These are phyloP conservation scores for Lordiphosa fenestrarum DNA, from an alignment of 2,888 invertebrate species.

Conservation along the genomic window DNA sequence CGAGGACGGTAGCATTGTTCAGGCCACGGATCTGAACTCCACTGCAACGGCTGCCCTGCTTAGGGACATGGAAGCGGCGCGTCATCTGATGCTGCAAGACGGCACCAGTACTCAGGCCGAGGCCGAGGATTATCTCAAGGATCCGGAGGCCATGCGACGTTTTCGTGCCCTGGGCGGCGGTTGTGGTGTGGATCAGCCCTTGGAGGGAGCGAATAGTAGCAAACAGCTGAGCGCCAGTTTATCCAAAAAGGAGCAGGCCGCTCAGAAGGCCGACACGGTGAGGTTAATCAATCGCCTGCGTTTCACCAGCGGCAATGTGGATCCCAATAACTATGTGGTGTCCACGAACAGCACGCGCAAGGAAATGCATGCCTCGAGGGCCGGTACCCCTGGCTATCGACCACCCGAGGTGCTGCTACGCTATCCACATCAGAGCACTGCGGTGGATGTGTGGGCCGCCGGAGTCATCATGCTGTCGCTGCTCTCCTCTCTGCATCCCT, in stretches of 20 bases:
- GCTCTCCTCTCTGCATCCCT: constrained; percentile 89
- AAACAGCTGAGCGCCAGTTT: background rate
- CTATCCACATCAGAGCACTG: constrained; percentile 88
- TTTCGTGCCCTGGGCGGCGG: constrained; percentile 39
- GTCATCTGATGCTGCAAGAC: constrained; percentile 33
- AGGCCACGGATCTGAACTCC: constrained; percentile 39
- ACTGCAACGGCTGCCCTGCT: constrained; percentile 15
- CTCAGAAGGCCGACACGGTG: constrained; percentile 64
- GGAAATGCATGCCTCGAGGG: constrained; percentile 87
- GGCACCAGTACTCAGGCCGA: constrained; percentile 51
- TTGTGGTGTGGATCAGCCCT: constrained; percentile 12
- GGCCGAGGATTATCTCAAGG: constrained; percentile 39
- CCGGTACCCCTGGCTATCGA: constrained; percentile 94
- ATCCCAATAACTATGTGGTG: constrained; percentile 84
- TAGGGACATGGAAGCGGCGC: constrained; percentile 39
- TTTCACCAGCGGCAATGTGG: constrained; percentile 83
- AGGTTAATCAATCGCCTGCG: constrained; percentile 53
- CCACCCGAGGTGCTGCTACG: constrained; percentile 93
- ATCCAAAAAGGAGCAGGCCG: constrained; percentile 82
- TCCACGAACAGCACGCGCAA: constrained; percentile 83
- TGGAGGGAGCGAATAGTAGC: constrained; percentile 1
- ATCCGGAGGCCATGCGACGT: constrained; percentile 25
- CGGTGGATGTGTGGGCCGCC: constrained; percentile 94
- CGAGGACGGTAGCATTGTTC: constrained; percentile 41
- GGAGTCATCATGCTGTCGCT: constrained; percentile 91